These are phyloP conservation scores for Neomicropteryx cornuta DNA, from an alignment of 1,140 invertebrate genomes.

Conservation along the genomic window DNA sequence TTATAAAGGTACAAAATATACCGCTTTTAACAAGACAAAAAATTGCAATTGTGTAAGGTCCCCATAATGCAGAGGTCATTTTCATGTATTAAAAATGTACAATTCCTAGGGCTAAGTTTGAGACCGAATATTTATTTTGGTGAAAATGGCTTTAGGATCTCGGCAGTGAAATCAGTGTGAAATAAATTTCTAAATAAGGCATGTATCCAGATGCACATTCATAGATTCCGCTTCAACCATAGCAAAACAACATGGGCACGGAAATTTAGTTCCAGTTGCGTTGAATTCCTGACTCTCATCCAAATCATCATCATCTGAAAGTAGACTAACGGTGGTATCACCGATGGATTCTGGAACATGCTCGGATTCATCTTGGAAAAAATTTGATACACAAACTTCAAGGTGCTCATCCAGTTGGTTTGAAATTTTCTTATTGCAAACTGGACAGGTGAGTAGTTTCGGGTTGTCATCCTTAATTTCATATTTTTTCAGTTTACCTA, in stretches of 20 bases:
- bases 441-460: conserved; percentile 43
- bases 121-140: too few species aligned
- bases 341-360: background rate
- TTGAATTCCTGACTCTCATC: conserved; percentile 27
- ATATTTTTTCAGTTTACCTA: conserved; percentile 17
- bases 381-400: conserved; percentile 48
- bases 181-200: conserved; percentile 14
- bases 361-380: too few species aligned
- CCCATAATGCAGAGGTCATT: too few species aligned
- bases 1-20: too few species aligned
- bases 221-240: conserved; percentile 32
- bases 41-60: too few species aligned
- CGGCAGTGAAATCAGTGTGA: too few species aligned
- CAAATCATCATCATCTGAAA: conserved; percentile 13
- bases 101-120: too few species aligned
- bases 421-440: conserved; percentile 43
- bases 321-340: conserved; percentile 4
- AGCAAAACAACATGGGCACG: conserved; percentile 32
- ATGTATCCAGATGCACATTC: conserved; percentile 31
- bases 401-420: conserved; percentile 47
- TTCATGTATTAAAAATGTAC: too few species aligned
- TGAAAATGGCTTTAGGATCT: too few species aligned
- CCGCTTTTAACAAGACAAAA: too few species aligned
- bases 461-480: conserved; percentile 14
- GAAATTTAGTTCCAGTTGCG: conserved; percentile 30